A percentile compares a stretch with the other conserved stretches of the same genome.
Conservation (phyloP, 1,140 invertebrate genomes). For the Protaetia brevitarsis region DNA sequence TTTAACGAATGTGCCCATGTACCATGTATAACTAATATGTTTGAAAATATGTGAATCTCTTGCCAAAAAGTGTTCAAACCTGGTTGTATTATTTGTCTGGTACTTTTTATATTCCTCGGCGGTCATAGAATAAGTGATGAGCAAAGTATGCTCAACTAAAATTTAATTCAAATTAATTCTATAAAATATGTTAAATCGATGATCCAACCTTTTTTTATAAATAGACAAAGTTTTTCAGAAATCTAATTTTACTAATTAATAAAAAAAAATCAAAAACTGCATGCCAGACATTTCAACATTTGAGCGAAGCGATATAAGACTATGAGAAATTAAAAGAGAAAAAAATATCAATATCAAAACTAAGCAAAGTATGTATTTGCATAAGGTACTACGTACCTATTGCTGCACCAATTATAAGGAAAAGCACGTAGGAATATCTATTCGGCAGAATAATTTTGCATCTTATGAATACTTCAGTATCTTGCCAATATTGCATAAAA, state of each 20-base stretch:
- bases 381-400: slow-evolving; percentile 2
- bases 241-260: no score
- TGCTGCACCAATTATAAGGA: neutral
- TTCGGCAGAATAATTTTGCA: neutral
- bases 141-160: neutral
- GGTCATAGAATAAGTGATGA: neutral
- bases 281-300: no score
- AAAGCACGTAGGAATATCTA: neutral
- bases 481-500: slow-evolving; percentile 7
- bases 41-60: neutral
- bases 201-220: no score
- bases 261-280: no score
- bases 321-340: no score
- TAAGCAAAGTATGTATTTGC: no score
- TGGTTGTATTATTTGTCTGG: neutral
- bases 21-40: slow-evolving; percentile 3
- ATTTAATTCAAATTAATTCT: no score
- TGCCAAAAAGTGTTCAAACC: neutral
- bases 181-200: no score
- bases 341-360: neutral
- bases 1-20: neutral
- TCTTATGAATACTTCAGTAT: neutral
- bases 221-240: no score
- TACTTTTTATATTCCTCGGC: neutral
- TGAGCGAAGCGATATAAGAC: no score